These are phyloP conservation scores for Nerophis ophidion DNA, from an alignment of 2,113 vertebrate species.

Conservation along the genomic window DNA sequence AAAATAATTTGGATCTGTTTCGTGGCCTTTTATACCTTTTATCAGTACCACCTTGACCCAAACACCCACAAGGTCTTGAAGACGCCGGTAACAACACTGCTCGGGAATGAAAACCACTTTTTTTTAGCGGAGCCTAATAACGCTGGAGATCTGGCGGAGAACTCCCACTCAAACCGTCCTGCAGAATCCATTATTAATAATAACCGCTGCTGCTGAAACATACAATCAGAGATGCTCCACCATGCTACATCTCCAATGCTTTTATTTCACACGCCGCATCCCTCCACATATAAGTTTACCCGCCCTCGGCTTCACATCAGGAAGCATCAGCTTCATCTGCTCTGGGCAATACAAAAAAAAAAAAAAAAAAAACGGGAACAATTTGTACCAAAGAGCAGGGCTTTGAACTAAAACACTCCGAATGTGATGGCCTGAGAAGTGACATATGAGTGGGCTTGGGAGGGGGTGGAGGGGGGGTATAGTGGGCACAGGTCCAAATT, in stretches of 20 bases:
- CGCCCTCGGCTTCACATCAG: constrained; percentile 27
- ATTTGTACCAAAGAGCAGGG: constrained; percentile 22
- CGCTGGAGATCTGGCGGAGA: too few species aligned
- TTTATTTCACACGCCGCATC: constrained; percentile 24
- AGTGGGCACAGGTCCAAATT: constrained; percentile 35
- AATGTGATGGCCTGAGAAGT: constrained; percentile 34
- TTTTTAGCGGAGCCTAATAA: too few species aligned
- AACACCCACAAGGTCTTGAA: too few species aligned
- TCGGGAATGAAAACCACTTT: too few species aligned
- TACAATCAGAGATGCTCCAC: not conserved
- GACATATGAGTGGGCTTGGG: constrained; percentile 22
- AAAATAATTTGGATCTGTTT: too few species aligned
- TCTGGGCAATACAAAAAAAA: constrained; percentile 5
- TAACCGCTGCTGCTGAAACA: not conserved
- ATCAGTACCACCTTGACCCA: too few species aligned
- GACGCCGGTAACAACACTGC: too few species aligned
- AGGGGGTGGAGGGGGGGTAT: not conserved
- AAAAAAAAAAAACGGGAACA: constrained; percentile 1
- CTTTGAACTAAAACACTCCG: constrained; percentile 16
- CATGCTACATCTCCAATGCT: not conserved
- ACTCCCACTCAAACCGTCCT: too few species aligned
- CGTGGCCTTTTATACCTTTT: too few species aligned
- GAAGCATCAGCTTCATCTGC: constrained; percentile 32
- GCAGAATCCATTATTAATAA: too few species aligned
- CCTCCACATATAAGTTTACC: constrained; percentile 22